A percentile compares a stretch with the other conserved stretches of the same genome.
phyloP scores from a whole-genome alignment of 2,888 invertebrate species.

The Eupithecia tripunctaria region DNA sequence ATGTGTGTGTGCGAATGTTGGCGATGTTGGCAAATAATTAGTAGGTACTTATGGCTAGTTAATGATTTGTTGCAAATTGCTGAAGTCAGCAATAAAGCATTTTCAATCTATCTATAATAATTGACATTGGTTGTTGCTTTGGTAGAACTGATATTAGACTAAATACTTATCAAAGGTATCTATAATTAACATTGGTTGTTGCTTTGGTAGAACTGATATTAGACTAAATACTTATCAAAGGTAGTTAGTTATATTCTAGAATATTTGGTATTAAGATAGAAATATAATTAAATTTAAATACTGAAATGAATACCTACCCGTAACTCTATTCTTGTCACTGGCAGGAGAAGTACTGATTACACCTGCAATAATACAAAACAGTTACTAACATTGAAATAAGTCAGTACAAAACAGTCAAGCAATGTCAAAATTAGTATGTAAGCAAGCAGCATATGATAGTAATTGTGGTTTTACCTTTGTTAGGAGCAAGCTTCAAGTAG shows the following conservation, averaged over 20 bases:
- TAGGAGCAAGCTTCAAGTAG: conserved; percentile 76
- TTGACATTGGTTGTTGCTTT: neutral
- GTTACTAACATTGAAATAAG: conserved; percentile 6
- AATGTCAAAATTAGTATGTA: neutral
- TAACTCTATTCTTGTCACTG: conserved; percentile 58
- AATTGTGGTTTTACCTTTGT: conserved; percentile 64
- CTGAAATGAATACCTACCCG: conserved; percentile 62
- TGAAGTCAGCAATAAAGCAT: neutral
- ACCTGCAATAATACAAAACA: conserved; percentile 62
- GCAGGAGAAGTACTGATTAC: conserved; percentile 50
- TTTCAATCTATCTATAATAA: neutral
- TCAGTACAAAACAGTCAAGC: neutral
- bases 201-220: neutral
- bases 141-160: neutral
- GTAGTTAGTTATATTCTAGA: neutral
- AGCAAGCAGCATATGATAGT: neutral
- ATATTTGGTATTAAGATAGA: neutral
- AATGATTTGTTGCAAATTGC: too few relatives aligned
- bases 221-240: neutral
- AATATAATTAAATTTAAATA: conserved; percentile 23
- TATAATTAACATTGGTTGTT: too few relatives aligned
- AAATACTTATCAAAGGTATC: neutral
- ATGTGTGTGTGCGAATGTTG: too few relatives aligned
- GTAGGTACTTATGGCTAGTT: neutral
- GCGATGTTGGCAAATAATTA: too few relatives aligned